Evolutionary conservation across 2,113 vertebrate species (phyloP), one percentile per base, ranked within the genome.

Genomic region (Phasianus colchicus): DNA sequence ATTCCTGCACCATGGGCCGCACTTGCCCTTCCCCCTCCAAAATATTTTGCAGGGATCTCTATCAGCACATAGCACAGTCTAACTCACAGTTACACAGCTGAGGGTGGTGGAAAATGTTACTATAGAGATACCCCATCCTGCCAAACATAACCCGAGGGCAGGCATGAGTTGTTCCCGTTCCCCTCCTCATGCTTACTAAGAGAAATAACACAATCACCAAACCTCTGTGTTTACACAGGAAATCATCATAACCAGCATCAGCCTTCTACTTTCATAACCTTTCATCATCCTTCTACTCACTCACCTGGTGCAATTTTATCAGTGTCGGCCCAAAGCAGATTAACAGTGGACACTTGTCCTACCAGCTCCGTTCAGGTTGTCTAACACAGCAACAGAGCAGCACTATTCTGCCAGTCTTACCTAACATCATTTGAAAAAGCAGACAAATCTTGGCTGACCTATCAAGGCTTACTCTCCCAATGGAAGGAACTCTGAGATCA

Each of bases 191-290:
- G 21, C 52, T 0, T 29, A 83, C 21, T 50, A 57, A 69, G 18
- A 48, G 38, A 18, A 14, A 34, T 16, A 36, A 1, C 29, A 6
- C 20, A 85, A 76, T 47, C 38, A 3, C n/a, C 11, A 40, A 7
- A 65, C 47, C 12, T 21, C 38, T 42, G 3, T 0, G 0, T 15
- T 67, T 63, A 19, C 40, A 20, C 22, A n/a, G 16, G 42, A 67
- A 82, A 57, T 34, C 13, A 16, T 21, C 2, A 24, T 32, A 50
- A 50, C 48, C 48, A 50, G 48, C 48, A 50, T 50, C 48, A 16
- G 15, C 42, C 42, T 43, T 43, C 42, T 16, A 43, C 42, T 43
- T 43, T 43, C 42, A 43, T 43, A 43, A 43, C 42, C 48, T 25
- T 25, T 25, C 12, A 25, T 50, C 48, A 25, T 50, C 24, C 48